Evolutionary conservation across 1,140 invertebrate species (phyloP).

Genomic region (Drosophila pectinifera): DNA sequence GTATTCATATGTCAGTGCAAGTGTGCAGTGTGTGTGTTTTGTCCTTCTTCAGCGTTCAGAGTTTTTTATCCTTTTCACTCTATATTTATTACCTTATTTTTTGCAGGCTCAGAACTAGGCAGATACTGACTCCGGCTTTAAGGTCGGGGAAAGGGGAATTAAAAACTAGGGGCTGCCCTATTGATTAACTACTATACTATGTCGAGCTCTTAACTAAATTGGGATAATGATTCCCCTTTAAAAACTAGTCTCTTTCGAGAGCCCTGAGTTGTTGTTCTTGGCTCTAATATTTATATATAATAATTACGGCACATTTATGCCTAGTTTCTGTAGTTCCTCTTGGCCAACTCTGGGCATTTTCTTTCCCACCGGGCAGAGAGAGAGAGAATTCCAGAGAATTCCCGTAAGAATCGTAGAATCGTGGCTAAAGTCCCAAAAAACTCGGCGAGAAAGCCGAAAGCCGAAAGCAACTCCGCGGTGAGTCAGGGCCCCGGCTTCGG

Average conservation of each 20-base stretch:
- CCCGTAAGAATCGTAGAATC: conserved; percentile 22
- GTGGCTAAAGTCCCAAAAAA: neutral
- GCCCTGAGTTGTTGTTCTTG: no score
- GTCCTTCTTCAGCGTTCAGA: no score
- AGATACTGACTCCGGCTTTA: neutral
- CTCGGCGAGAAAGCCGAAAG: conserved; percentile 12
- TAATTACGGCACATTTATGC: neutral
- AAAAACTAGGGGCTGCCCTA: neutral
- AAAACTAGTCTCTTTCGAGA: no score
- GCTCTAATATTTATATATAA: no score
- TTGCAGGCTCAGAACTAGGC: neutral
- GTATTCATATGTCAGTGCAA: conserved; percentile 74
- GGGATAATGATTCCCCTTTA: no score
- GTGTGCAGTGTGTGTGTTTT: conserved; percentile 20
- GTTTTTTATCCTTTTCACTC: neutral
- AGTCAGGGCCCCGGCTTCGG: conserved; percentile 26
- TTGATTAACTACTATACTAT: neutral
- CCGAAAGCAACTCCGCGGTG: conserved; percentile 22
- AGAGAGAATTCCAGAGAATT: conserved; percentile 15
- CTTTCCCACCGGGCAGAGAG: no score
- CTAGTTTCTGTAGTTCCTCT: conserved; percentile 3
- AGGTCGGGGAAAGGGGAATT: neutral
- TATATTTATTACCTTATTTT: neutral
- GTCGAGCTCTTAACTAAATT: no score
- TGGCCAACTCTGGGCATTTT: no score